Base-by-base conservation (phyloP, 2,797 vertebrate genomes). In the Cirrhinus mrigala region DNA sequence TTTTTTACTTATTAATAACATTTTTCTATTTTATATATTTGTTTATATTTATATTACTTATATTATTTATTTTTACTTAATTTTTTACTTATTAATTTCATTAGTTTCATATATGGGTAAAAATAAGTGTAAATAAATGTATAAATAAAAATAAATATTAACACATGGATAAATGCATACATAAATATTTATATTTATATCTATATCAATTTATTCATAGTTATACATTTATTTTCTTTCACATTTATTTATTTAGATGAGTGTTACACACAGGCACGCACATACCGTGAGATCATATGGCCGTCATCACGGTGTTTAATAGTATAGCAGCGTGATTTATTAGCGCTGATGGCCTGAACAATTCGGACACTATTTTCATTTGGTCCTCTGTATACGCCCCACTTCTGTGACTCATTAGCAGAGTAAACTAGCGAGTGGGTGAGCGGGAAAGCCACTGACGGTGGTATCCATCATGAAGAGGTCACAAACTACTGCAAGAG, bases 401-500 rank as follows among this genome's bases (percentile, higher is more conserved):
- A n/a, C 64, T 48, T 56, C 75, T 70, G 24, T 79, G 66, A 71
- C 52, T 70, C 83, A 60, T 56, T 70, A 54, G 27, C 20, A 22
- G 54, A 37, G 68, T 33, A 71, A 85, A 85, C 48, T 79, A 85
- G 44, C 44, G 10, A 44, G 33, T 46, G 46, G 11, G 20, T 14
- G 22, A 58, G 29, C 18, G 52, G 22, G 20, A 22, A 14, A 44
- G 52, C 40, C 29, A 6, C 37, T 27, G 81, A 46, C 1, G 46
- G 71, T 56, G 2, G 8, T 60, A 52, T 24, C 77, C 15, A 29
- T 29, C 77, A 44, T 44, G 62, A 48, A 56, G 12, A n/a, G 52
- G 27, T 50, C 75, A 71, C 20, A 88, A 69, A 79, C 76, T 84
- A 85, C 82, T 89, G 90, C 81, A 78, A 89, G 82, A 10, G 69